These are phyloP conservation scores for Acutogordius australiensis DNA, from an alignment of 2,888 invertebrate genomes.

Conservation along the genomic window DNA sequence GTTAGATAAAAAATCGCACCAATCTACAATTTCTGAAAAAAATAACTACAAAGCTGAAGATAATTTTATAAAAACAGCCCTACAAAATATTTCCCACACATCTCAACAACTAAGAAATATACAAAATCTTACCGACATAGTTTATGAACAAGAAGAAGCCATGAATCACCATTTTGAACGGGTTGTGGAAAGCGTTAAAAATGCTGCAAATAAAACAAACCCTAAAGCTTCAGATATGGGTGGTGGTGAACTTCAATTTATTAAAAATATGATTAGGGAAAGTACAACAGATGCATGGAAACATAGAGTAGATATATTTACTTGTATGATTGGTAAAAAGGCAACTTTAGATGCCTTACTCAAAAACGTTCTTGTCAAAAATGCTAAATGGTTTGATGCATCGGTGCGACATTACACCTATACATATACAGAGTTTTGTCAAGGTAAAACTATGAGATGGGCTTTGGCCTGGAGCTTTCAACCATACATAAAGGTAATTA, in stretches of 20 bases:
- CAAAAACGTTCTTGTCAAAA: not conserved
- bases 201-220: too few relatives aligned
- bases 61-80: not conserved
- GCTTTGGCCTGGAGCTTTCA: constrained; percentile 58
- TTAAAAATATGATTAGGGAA: not conserved
- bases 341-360: not conserved
- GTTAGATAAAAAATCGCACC: not conserved
- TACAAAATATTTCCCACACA: not conserved
- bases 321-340: not conserved
- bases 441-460: constrained; percentile 80
- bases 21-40: not conserved
- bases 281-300: not conserved
- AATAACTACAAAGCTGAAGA: not conserved
- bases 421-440: constrained; percentile 34
- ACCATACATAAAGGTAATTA: constrained; percentile 19
- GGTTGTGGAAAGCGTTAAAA: too few relatives aligned
- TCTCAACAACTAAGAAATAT: too few relatives aligned
- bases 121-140: too few relatives aligned
- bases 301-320: not conserved
- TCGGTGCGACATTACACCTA: not conserved
- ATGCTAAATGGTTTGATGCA: too few relatives aligned
- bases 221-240: too few relatives aligned
- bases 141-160: too few relatives aligned
- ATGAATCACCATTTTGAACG: too few relatives aligned
- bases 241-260: not conserved